Conservation (phyloP, 2,113 vertebrate species). For the Myocastor coypus region DNA sequence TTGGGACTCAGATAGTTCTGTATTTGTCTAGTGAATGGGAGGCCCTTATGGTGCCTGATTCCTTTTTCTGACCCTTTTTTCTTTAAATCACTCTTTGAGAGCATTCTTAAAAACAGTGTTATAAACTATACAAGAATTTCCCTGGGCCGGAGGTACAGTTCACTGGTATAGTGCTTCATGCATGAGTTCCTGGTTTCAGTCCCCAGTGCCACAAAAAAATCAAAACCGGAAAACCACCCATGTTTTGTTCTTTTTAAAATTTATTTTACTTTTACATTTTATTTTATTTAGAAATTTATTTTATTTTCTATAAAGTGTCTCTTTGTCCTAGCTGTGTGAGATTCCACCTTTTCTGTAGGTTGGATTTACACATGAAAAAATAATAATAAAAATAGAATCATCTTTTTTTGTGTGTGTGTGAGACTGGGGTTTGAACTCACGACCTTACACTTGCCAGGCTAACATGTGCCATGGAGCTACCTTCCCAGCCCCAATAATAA, state of each 20-base stretch:
- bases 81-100: neutral
- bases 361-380: no score
- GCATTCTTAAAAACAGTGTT: neutral
- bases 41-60: neutral
- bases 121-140: neutral
- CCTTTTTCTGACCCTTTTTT: neutral
- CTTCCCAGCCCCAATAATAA: no score
- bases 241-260: conserved; percentile 7
- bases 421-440: no score
- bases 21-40: neutral
- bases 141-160: neutral
- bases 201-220: neutral
- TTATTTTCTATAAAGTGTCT: neutral
- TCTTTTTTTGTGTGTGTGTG: no score
- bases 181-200: neutral
- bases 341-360: neutral
- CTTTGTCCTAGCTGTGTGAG: conserved; percentile 23
- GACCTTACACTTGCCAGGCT: no score
- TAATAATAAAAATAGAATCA: no score
- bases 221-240: neutral
- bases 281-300: neutral
- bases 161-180: neutral
- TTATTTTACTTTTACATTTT: neutral
- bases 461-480: no score
- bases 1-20: neutral